Evolutionary conservation across 2,797 vertebrate genomes (phyloP).

Genomic region (Gymnopithys bicolor): DNA sequence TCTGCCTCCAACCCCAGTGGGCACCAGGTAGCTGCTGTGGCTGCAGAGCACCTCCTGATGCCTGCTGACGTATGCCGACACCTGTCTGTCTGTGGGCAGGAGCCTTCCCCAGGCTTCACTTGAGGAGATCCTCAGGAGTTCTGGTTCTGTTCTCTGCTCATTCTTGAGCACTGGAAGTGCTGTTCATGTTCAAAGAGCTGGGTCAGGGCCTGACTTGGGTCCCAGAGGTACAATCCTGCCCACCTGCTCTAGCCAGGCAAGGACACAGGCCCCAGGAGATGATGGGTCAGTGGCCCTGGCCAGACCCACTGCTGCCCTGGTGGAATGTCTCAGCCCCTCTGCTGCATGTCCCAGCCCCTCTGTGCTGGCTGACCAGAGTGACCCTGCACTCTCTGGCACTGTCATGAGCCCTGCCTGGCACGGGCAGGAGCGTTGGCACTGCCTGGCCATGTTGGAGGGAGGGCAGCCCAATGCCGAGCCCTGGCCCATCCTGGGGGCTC

Average conservation of each 20-base stretch:
- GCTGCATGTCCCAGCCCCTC: rapidly evolving
- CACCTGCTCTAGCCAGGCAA: not conserved
- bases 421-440: rapidly evolving
- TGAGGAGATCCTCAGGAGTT: not conserved
- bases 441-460: rapidly evolving
- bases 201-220: not conserved
- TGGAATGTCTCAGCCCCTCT: rapidly evolving
- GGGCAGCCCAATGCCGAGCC: not conserved
- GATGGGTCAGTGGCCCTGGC: not conserved
- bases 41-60: not conserved
- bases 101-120: rapidly evolving
- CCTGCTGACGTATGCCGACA: not conserved
- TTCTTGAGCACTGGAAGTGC: not conserved
- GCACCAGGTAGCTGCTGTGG: not conserved
- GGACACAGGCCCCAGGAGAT: not conserved
- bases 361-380: not conserved
- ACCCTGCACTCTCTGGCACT: not conserved
- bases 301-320: rapidly evolving
- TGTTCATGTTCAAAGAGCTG: not conserved
- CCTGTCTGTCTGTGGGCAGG: not conserved
- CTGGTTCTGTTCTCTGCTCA: not conserved
- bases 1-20: not conserved
- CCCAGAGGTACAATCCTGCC: not conserved
- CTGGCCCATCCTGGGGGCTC: rapidly evolving
- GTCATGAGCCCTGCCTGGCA: not conserved